Base-by-base conservation (phyloP, 2,888 invertebrate species). In the Drosophila engyochracea region DNA sequence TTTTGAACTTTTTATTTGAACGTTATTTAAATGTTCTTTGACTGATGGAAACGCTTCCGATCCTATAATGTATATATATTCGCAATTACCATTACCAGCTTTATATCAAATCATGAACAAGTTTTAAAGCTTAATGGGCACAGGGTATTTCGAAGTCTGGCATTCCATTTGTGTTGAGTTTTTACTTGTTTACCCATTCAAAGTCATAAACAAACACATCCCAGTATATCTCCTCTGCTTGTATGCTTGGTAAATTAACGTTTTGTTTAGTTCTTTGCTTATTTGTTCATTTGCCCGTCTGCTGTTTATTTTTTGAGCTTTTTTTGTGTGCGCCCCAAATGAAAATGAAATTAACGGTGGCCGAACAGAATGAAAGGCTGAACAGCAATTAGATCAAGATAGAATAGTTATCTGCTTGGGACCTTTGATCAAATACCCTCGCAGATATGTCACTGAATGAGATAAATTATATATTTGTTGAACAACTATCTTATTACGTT, bases 271-370 rank as follows among this genome's bases (percentile, higher is more conserved):
- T 80, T 82, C 80, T 75, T 82, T 72, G 72, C 70, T 75, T 82
- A 75, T 85, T 87, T 87, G 83, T 87, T 85, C 87, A 87, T 87
- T 86, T 85, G 78, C 81, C 85, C 59, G 85, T 81, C 75, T 41
- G 58, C 44, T 61, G 72, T 67, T 63, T 62, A 33, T 60, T 41
- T 59, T 59, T 53, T 67, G 63, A 66, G 64, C 58, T 63, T 76
- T 74, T 66, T 64, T 47, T 47, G 47, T 25, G 44, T 74, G 66
- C 39, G 64, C 64, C 60, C 70, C 70, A 81, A 81, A 81, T 59
- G 82, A 86, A 84, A 85, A 60, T 69, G 78, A 84, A 85, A 80
- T 86, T 76, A 85, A 85, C 70, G 74, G 76, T 65, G 58, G 59
- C 61, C 14, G 51, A 58, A 63, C 51, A 60, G 39, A 71, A 73